Evolutionary conservation across 2,888 invertebrate species (phyloP), one percentile per base, ranked within the genome.

Genomic region (Pteria penguin): DNA sequence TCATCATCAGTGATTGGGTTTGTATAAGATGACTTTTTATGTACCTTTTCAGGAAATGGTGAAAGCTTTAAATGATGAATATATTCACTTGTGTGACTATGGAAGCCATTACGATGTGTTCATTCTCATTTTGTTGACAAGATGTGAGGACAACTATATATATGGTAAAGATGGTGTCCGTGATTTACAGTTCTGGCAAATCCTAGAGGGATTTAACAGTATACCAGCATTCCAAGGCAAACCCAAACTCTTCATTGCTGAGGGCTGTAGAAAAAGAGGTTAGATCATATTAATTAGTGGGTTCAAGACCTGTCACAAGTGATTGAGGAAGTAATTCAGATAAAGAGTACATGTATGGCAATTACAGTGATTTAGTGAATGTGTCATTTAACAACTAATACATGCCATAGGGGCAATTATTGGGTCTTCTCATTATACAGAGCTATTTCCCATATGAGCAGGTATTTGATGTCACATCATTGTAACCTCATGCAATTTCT

Each of bases 151-250:
- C 18, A 60, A 60, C 27, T 60, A 26, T 18, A 18, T 60, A 1
- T 60, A 11, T 18, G 60, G 60, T 24, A 26, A 24, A 4, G 60
- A 60, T 27, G 60, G 60, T 3, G 14, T 18, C 8, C 24, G 27
- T 8, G 60, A 27, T 26, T 29, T 26, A n/a, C 60, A 60, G 60
- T 60, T 60, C 27, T 60, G 60, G 60, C 60, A 60, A 29, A 26
- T 60, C 8, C 60, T 60, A 18, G 60, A 60, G 14, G 60, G 60
- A 26, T 60, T 60, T 29, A 60, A 60, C 18, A 60, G 27, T 60
- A 4, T 60, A 8, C 27, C 24, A 8, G 24, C 14, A 4, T 26
- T 60, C 26, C 22, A 60, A 27, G 60, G 60, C 5, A 60, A 60
- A 60, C 60, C 60, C 11, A 60, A 60, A 26, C 4, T 60, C 22